These are phyloP conservation scores for Metridium senile DNA, from an alignment of 92 coral and sea anemone species.

Conservation along the genomic window DNA sequence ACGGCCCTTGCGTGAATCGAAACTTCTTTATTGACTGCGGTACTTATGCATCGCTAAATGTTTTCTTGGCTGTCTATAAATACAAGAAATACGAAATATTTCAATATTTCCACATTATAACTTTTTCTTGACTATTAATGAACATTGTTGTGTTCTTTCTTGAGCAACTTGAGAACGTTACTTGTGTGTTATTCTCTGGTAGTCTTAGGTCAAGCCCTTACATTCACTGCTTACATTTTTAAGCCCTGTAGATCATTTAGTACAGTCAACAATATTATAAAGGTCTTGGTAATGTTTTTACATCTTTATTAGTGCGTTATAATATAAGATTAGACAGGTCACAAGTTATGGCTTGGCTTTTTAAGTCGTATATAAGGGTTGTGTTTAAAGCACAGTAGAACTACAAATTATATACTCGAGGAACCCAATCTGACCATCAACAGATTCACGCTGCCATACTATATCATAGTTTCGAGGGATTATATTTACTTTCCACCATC, in stretches of 20 bases:
- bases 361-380: slow-evolving; percentile 9
- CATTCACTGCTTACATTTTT: neutral
- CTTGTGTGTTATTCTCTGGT: neutral
- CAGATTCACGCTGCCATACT: neutral
- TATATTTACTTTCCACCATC: neutral
- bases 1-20: neutral
- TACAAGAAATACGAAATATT: neutral
- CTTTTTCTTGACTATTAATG: neutral
- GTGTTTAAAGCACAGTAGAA: slow-evolving; percentile 6
- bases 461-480: neutral
- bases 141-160: neutral
- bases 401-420: neutral
- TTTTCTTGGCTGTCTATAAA: neutral
- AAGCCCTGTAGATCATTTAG: slow-evolving; percentile 14
- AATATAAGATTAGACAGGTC: slow-evolving; percentile 83
- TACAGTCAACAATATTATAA: slow-evolving; percentile 39
- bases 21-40: slow-evolving; percentile 24
- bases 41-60: slow-evolving; percentile 7
- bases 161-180: neutral
- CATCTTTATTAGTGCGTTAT: slow-evolving; percentile 53
- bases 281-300: slow-evolving; percentile 59
- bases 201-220: neutral
- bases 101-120: neutral
- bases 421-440: too few relatives aligned
- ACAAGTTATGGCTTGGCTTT: slow-evolving; percentile 53